Evolutionary conservation across 2,113 vertebrate genomes (phyloP).

Genomic region (Microcebus murinus): DNA sequence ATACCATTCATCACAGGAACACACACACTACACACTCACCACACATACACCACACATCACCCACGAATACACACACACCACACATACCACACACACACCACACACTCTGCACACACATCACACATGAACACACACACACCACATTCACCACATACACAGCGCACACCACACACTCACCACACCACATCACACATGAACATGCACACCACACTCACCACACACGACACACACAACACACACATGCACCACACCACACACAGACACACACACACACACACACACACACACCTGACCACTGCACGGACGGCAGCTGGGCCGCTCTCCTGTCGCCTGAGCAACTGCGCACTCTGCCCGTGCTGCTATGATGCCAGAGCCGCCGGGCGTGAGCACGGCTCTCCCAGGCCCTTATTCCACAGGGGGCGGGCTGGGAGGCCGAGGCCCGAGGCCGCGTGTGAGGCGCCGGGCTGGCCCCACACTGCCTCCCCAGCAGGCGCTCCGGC

Average conservation of each 20-base stretch:
- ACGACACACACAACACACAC: too few relatives aligned
- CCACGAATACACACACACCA: too few relatives aligned
- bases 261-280: neutral
- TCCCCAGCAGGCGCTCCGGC: too few relatives aligned
- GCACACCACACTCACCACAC: too few relatives aligned
- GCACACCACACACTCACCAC: too few relatives aligned
- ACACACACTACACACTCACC: neutral
- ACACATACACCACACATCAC: too few relatives aligned
- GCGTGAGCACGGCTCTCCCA: neutral
- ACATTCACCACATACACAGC: too few relatives aligned
- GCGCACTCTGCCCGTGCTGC: neutral
- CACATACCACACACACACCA: too few relatives aligned
- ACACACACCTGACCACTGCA: neutral
- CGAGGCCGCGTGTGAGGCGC: neutral
- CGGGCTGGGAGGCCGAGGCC: accelerated
- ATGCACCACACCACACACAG: neutral
- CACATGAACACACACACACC: too few relatives aligned
- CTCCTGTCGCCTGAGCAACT: neutral
- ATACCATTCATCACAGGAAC: too few relatives aligned
- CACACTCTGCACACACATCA: too few relatives aligned
- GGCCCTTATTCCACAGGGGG: neutral
- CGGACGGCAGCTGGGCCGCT: neutral
- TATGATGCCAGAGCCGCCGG: neutral
- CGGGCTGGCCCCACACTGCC: neutral
- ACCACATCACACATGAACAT: too few relatives aligned